Base-by-base conservation (phyloP, 1,140 invertebrate species). In the Condylostylus longicornis region DNA sequence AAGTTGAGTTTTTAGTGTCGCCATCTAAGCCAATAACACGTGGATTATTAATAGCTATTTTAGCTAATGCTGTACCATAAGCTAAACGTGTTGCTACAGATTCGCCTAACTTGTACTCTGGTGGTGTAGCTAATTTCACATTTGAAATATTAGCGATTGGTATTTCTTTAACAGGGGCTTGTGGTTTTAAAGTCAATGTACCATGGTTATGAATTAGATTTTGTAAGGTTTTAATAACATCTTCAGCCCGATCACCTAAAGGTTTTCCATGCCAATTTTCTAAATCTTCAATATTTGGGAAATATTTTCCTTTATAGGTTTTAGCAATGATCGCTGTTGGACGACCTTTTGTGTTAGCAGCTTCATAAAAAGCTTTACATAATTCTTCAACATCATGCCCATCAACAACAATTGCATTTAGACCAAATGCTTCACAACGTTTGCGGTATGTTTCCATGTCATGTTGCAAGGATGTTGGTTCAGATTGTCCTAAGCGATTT, bases 1-100 rank as follows among this genome's bases (percentile, higher is more conserved):
- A 98, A 0, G 96, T 98, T 0, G 93, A 98, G 61, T 98, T 99
- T 65, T 97, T 98, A 21, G 91, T 97, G 58, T 98, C 95, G 33
- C 84, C 91, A 62, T 97, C 93, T 33, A 96, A 60, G 34, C 85
- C 89, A 53, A 97, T 76, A 6, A 98, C 86, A 37, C 88, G 61
- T 13, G 71, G 50, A 63, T 90, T 93, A 41, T 68, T 77, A 41
- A 83, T 72, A 0, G 82, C 93, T 38, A 85, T 68, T 66, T 98
- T 98, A 14, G 81, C 79, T 15, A 99, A 64, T 19, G 84, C 95
- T 37, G 74, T 85, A 4, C 94, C 96, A 64, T 98, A 99, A 4
- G 95, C 94, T 18, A 82, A 60, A 43, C 96, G 72, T 2, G 95
- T 98, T 31, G 95, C 93, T 19, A 98, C 72, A 50, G 70, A 54